Evolutionary conservation across 2,113 vertebrate species (phyloP).

Genomic region (Agapornis roseicollis): DNA sequence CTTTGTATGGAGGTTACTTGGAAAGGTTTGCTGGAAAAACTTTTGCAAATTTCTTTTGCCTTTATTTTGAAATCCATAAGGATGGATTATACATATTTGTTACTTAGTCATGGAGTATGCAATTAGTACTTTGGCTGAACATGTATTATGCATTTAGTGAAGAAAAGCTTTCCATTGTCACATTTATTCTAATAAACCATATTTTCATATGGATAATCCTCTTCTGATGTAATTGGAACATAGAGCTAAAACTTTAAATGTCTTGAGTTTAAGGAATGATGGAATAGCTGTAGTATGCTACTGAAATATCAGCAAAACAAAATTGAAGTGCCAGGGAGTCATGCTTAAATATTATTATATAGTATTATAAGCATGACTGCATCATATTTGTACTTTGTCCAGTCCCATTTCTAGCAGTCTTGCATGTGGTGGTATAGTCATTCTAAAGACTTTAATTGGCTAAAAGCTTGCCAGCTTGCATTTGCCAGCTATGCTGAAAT

Average conservation of each 20-base stretch:
- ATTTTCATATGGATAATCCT: constrained; percentile 37
- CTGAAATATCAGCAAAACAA: background rate
- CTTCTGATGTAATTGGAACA: background rate
- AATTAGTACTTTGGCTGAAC: constrained; percentile 18
- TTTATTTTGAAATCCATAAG: background rate
- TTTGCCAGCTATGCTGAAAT: constrained; percentile 41
- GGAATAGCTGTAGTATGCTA: background rate
- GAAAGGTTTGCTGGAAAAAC: constrained; percentile 2
- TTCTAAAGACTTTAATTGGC: constrained; percentile 12
- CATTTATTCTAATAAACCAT: background rate
- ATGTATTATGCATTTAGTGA: background rate
- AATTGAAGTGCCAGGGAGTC: background rate
- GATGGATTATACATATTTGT: background rate
- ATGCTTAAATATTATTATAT: background rate
- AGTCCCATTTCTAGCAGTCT: constrained; percentile 2
- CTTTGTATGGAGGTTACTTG: background rate
- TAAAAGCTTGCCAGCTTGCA: background rate
- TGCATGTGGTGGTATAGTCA: background rate
- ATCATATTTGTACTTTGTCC: background rate
- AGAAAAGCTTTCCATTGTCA: background rate
- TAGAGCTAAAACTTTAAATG: background rate
- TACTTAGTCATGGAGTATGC: background rate
- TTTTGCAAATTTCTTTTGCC: background rate
- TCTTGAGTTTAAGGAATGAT: background rate
- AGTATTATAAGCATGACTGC: background rate